A percentile compares a stretch with the other conserved stretches of the same genome.
Evolutionary conservation across 2,888 invertebrate species (phyloP).

Genomic region (Pecten maximus): DNA sequence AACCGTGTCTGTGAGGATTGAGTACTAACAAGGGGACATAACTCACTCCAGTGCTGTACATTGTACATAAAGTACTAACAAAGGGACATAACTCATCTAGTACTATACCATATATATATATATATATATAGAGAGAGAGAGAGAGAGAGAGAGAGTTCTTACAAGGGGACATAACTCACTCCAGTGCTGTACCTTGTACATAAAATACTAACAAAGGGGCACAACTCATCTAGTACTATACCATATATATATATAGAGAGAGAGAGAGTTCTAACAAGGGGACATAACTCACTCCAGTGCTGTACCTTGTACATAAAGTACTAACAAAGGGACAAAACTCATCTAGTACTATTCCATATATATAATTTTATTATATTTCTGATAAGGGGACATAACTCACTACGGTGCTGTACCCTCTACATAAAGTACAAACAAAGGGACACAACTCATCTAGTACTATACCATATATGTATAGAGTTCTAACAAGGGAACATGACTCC

Average conservation of each 20-base stretch:
- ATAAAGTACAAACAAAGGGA: neutral
- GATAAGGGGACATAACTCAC: neutral
- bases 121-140: no score
- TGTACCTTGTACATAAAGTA: no score
- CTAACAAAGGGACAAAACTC: neutral
- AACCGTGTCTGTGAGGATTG: neutral
- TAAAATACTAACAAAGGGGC: neutral
- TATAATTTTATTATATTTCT: no score
- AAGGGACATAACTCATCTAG: constrained; percentile 11
- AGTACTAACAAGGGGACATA: neutral
- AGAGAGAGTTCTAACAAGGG: neutral
- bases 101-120: no score
- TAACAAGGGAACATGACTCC: neutral
- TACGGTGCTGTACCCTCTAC: neutral
- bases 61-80: neutral
- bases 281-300: neutral
- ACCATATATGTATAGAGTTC: neutral
- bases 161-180: neutral
- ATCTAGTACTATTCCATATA: no score
- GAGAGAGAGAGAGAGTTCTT: no score
- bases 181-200: neutral
- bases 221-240: neutral
- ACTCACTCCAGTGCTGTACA: neutral
- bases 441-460: neutral
- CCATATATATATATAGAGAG: no score